These are phyloP conservation scores for Cranoglanis bouderius DNA, from an alignment of 2,113 vertebrate genomes.

Conservation along the genomic window DNA sequence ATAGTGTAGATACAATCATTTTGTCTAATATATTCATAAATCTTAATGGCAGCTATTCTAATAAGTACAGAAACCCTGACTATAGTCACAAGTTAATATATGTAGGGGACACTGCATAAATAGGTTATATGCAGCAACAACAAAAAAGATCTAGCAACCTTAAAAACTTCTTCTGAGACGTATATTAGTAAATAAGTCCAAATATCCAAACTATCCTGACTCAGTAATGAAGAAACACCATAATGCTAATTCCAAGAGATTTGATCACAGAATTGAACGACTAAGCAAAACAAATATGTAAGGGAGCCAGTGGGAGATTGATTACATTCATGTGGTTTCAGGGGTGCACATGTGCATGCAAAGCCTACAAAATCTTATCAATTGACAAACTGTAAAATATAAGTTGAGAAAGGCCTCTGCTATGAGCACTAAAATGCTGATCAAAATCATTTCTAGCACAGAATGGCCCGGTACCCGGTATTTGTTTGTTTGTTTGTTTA, in stretches of 20 bases:
- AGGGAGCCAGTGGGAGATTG: not conserved
- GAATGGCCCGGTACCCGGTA: no score
- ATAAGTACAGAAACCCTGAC: not conserved
- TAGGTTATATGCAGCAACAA: not conserved
- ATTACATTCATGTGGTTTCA: not conserved
- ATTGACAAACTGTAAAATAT: no score
- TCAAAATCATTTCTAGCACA: no score
- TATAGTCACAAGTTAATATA: not conserved
- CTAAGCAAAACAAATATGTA: not conserved
- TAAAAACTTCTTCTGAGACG: not conserved
- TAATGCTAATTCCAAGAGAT: not conserved
- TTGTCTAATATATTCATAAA: not conserved
- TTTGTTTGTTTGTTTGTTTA: no score
- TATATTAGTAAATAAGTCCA: not conserved
- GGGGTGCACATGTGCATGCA: no score
- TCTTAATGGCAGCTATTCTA: not conserved
- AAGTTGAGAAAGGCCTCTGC: no score
- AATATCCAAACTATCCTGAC: not conserved
- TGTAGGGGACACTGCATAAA: not conserved
- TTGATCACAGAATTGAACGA: not conserved
- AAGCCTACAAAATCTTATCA: no score
- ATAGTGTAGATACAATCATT: not conserved
- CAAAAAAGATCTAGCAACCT: not conserved
- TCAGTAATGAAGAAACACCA: not conserved
- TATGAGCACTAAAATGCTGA: no score